Percentiles rank a stretch among this genome's conserved stretches.
phyloP scores from a whole-genome alignment of 2,113 vertebrate genomes.

The Camelus bactrianus region DNA sequence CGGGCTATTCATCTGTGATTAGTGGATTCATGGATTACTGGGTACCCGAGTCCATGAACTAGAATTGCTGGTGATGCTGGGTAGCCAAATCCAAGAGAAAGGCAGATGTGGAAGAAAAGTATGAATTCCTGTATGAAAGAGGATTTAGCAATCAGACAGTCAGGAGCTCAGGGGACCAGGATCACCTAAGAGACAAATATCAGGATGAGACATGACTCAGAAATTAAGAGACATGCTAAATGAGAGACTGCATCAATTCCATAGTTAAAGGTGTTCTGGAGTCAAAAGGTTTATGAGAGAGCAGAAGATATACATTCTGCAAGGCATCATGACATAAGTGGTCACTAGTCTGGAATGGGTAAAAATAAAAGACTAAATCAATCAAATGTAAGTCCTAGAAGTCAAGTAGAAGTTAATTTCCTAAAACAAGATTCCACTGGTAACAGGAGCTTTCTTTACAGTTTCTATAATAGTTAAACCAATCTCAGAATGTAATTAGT shows the following conservation, averaged over 20 bases:
- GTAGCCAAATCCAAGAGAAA: neutral
- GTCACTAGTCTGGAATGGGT: neutral
- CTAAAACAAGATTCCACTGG: neutral
- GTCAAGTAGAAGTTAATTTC: neutral
- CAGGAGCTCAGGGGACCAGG: neutral
- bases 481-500: neutral
- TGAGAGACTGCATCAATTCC: neutral
- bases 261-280: neutral
- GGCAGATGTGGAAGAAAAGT: neutral
- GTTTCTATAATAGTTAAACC: neutral
- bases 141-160: neutral
- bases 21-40: neutral
- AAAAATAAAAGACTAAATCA: neutral
- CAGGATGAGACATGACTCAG: neutral
- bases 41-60: neutral
- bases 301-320: neutral
- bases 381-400: neutral
- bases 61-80: neutral
- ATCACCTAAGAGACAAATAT: neutral
- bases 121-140: neutral
- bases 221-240: neutral
- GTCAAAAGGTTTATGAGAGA: neutral
- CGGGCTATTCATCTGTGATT: neutral
- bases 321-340: neutral
- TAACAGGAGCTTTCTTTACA: neutral